These are phyloP conservation scores for Amphibalanus amphitrite DNA, from an alignment of 1,140 invertebrate species.

Conservation along the genomic window DNA sequence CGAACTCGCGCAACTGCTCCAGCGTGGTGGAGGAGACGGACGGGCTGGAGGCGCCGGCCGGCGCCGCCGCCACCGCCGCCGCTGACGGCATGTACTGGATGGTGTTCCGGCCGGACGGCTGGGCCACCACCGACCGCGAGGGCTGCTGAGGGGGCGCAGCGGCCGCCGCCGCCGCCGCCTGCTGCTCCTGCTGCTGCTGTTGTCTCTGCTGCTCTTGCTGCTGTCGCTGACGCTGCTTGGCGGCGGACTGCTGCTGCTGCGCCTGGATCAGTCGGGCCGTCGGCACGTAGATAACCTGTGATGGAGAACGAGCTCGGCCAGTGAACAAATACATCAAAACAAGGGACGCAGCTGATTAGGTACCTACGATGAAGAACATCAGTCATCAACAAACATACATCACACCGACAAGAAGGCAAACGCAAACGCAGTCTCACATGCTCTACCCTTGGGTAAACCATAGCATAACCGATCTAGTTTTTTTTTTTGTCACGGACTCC, in stretches of 20 bases:
- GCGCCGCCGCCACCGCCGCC: background rate
- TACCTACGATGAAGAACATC: no score
- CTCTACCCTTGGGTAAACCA: no score
- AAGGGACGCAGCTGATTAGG: no score
- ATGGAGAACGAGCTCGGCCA: no score
- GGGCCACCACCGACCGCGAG: background rate
- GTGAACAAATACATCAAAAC: no score
- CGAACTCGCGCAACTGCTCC: constrained; percentile 59
- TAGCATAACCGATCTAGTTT: no score
- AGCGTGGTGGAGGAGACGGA: constrained; percentile 40
- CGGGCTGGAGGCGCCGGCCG: constrained; percentile 22
- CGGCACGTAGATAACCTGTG: background rate
- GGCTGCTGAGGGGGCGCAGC: background rate
- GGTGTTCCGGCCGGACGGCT: background rate
- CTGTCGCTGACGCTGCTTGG: background rate
- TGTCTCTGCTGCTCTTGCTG: background rate
- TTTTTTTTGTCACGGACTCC: no score
- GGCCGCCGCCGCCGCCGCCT: background rate
- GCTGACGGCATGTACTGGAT: background rate
- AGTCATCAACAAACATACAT: no score
- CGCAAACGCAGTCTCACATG: no score
- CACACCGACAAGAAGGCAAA: no score
- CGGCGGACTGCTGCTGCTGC: background rate
- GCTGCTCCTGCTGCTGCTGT: background rate
- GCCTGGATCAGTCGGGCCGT: background rate